Conservation (phyloP, 1,140 invertebrate genomes). For the Sogatella furcifera region DNA sequence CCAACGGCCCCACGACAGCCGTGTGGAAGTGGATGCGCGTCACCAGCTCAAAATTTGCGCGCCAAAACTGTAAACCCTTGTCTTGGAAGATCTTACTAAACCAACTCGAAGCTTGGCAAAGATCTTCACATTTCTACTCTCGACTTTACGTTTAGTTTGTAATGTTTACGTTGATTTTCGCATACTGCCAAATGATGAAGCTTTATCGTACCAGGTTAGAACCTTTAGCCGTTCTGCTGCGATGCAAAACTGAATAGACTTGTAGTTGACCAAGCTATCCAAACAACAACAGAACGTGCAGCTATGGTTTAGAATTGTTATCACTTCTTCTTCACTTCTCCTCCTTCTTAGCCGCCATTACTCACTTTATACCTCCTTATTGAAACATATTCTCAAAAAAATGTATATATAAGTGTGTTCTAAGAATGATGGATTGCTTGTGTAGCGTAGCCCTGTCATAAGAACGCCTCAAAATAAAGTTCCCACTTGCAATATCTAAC, state of each 20-base stretch:
- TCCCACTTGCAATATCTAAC: no score
- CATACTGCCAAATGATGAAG: neutral
- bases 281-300: no score
- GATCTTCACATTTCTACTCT: constrained; percentile 5
- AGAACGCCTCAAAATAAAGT: no score
- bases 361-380: no score
- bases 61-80: neutral
- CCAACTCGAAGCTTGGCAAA: constrained; percentile 8
- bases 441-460: no score
- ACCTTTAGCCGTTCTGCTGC: constrained; percentile 2
- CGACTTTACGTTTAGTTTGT: constrained; percentile 2
- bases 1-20: neutral
- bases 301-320: no score
- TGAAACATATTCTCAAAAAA: no score
- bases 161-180: constrained; percentile 20
- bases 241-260: constrained; percentile 1
- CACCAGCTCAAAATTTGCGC: constrained; percentile 4
- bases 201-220: constrained; percentile 1
- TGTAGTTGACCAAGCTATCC: no score
- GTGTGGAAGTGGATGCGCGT: neutral
- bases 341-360: no score
- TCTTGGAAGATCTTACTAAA: constrained; percentile 7
- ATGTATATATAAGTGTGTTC: no score
- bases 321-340: no score
- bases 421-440: no score